Conservation (phyloP, 1,140 invertebrate species). For the Hermetia illucens region DNA sequence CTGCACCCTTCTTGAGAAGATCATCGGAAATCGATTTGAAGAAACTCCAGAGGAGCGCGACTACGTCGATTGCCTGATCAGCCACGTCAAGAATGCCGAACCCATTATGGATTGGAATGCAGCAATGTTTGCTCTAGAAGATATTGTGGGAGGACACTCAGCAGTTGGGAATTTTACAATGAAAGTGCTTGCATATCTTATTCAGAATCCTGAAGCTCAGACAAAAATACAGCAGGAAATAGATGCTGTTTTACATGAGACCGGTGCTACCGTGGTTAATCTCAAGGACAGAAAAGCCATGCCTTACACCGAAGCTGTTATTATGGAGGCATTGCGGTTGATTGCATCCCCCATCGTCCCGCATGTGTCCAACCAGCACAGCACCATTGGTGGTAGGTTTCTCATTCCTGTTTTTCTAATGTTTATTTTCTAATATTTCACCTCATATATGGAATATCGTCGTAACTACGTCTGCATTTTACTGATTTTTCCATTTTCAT, state of each 20-base stretch:
- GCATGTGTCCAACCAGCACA: constrained; percentile 64
- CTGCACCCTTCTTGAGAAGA: constrained; percentile 48
- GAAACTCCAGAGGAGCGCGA: constrained; percentile 41
- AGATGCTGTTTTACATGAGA: not conserved
- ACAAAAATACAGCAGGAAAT: constrained; percentile 50
- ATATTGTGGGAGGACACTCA: constrained; percentile 69
- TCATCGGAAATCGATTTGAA: constrained; percentile 42
- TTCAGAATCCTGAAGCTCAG: constrained; percentile 42
- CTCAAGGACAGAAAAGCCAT: constrained; percentile 46
- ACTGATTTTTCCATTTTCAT: constrained; percentile 1
- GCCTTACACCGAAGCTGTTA: constrained; percentile 64
- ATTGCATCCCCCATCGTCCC: constrained; percentile 75
- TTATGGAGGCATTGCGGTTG: constrained; percentile 57
- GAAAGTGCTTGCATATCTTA: constrained; percentile 50
- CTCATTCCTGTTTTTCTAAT: not conserved
- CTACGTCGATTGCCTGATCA: constrained; percentile 52
- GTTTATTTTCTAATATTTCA: no score
- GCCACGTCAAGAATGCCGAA: constrained; percentile 37
- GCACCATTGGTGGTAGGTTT: constrained; percentile 39
- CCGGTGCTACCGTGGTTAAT: constrained; percentile 25
- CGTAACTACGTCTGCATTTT: not conserved
- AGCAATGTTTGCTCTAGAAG: constrained; percentile 58
- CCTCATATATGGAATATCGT: not conserved
- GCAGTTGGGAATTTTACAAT: constrained; percentile 66
- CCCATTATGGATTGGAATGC: constrained; percentile 38